These are phyloP conservation scores for Rotaria magnacalcarata DNA, from an alignment of 2,888 invertebrate genomes.

Conservation along the genomic window DNA sequence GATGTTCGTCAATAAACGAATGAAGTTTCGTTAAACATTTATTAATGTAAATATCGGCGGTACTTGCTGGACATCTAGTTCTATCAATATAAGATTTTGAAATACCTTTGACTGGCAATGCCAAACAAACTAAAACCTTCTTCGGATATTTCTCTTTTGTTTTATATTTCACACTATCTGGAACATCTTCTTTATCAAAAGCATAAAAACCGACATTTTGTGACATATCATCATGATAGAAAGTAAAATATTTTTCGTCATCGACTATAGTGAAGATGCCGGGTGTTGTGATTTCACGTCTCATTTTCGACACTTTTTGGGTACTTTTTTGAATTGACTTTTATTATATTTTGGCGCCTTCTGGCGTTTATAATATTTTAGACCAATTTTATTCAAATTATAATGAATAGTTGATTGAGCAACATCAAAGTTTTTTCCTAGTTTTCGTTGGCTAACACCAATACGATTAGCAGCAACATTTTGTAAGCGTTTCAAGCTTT, in stretches of 20 bases:
- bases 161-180: background rate
- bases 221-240: background rate
- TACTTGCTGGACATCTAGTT: background rate
- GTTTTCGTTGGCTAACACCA: background rate
- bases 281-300: no score
- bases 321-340: background rate
- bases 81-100: background rate
- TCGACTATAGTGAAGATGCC: background rate
- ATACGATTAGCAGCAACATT: no score
- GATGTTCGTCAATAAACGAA: background rate
- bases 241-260: background rate
- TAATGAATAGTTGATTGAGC: background rate
- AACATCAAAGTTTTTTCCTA: background rate
- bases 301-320: no score
- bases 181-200: background rate
- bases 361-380: background rate
- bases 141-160: background rate
- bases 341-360: background rate
- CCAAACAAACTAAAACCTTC: background rate
- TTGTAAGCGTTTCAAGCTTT: no score
- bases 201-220: background rate
- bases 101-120: background rate
- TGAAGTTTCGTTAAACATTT: constrained; percentile 14
- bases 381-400: background rate
- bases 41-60: background rate